Evolutionary conservation across 2,113 vertebrate genomes (phyloP).

Genomic region (Anthoscopus minutus): DNA sequence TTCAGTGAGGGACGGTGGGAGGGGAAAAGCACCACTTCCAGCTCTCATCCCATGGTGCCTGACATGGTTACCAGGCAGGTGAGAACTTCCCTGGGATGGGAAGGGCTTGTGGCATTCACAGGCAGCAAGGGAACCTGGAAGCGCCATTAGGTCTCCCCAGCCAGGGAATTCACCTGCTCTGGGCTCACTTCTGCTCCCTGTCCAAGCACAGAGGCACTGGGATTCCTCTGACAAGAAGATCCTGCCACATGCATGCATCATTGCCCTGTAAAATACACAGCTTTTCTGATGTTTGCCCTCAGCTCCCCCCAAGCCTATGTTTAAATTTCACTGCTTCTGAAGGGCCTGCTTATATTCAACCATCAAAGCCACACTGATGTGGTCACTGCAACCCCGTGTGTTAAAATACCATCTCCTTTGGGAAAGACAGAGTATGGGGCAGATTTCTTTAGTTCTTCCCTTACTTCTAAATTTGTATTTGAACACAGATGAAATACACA

Average conservation of each 20-base stretch:
- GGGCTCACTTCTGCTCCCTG: neutral
- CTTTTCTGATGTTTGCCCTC: neutral
- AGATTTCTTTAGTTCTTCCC: neutral
- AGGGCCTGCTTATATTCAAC: neutral
- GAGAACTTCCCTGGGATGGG: neutral
- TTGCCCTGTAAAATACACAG: neutral
- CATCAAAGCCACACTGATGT: neutral
- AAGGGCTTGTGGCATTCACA: neutral
- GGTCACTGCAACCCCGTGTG: neutral
- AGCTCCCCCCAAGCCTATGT: neutral
- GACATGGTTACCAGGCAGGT: neutral
- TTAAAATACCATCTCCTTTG: neutral
- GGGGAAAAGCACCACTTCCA: neutral
- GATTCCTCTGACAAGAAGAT: neutral
- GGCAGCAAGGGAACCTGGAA: neutral
- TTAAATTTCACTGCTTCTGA: neutral
- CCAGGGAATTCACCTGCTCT: neutral
- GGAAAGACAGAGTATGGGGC: neutral
- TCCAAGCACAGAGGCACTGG: rapidly evolving
- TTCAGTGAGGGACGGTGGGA: neutral
- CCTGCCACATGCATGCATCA: neutral
- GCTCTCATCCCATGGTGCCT: neutral
- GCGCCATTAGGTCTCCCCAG: rapidly evolving
- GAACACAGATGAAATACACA: neutral
- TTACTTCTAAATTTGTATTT: neutral